Conservation (phyloP, 2,888 invertebrate species). For the Alcis repandata region DNA sequence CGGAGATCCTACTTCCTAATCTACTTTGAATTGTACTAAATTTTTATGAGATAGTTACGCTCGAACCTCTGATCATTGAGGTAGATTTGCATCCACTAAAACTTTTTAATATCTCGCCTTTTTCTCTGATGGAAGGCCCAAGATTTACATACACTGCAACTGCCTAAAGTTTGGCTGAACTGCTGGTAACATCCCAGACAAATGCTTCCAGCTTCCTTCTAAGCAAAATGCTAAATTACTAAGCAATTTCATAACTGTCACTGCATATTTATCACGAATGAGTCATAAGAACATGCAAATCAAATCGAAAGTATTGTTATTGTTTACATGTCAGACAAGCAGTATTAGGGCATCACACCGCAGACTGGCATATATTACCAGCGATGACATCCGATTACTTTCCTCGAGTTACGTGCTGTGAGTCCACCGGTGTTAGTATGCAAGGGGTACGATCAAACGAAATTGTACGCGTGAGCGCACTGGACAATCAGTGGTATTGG, state of each 20-base stretch:
- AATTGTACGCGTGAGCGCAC: slow-evolving; percentile 40
- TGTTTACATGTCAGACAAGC: slow-evolving; percentile 26
- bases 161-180: no score
- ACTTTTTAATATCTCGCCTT: no score
- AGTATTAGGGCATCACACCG: slow-evolving; percentile 16
- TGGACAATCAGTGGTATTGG: slow-evolving; percentile 10
- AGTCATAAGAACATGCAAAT: slow-evolving; percentile 46
- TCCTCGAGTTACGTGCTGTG: slow-evolving; percentile 40
- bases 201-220: neutral
- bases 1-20: no score
- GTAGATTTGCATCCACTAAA: no score
- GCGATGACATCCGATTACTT: slow-evolving; percentile 37
- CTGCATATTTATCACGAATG: slow-evolving; percentile 47
- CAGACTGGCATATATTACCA: slow-evolving; percentile 37
- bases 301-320: slow-evolving; percentile 31
- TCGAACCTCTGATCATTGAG: no score
- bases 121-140: no score
- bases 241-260: neutral
- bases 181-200: no score
- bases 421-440: slow-evolving; percentile 41
- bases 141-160: no score
- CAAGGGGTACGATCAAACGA: slow-evolving; percentile 39
- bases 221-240: no score
- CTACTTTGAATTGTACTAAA: no score
- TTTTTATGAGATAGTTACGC: no score